These are phyloP conservation scores for Lacerta viridis DNA, from an alignment of 2,797 vertebrate species.

Conservation along the genomic window DNA sequence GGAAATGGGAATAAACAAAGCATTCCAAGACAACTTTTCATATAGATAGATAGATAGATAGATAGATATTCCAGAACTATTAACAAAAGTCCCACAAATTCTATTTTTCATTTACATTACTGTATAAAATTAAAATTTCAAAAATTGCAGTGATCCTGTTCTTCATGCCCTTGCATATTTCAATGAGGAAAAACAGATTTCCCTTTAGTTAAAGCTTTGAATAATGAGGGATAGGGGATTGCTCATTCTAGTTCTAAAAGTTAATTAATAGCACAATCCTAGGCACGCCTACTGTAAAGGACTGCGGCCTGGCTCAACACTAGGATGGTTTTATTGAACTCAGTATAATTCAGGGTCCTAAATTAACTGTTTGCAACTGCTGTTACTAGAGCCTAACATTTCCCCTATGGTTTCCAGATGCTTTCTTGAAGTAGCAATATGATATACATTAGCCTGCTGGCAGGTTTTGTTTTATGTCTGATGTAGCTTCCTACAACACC, in stretches of 20 bases:
- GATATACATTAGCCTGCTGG: not conserved
- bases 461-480: not conserved
- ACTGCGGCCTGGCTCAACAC: not conserved
- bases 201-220: constrained; percentile 11
- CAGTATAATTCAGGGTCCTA: not conserved
- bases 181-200: constrained; percentile 36
- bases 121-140: constrained; percentile 30
- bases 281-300: not conserved
- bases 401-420: not conserved
- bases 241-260: not conserved
- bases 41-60: no score
- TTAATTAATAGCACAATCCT: not conserved
- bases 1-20: constrained; percentile 57
- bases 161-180: not conserved
- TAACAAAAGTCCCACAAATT: constrained; percentile 28
- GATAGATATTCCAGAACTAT: constrained; percentile 18
- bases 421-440: not conserved
- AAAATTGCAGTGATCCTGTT: constrained; percentile 23
- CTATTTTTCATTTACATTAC: constrained; percentile 8
- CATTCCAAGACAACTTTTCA: constrained; percentile 1
- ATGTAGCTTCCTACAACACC: constrained; percentile 3
- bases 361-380: not conserved
- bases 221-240: not conserved
- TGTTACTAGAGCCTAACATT: not conserved
- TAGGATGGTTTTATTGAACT: not conserved